phyloP scores from a whole-genome alignment of 2,888 invertebrate genomes.

The Microctonus brassicae region DNA sequence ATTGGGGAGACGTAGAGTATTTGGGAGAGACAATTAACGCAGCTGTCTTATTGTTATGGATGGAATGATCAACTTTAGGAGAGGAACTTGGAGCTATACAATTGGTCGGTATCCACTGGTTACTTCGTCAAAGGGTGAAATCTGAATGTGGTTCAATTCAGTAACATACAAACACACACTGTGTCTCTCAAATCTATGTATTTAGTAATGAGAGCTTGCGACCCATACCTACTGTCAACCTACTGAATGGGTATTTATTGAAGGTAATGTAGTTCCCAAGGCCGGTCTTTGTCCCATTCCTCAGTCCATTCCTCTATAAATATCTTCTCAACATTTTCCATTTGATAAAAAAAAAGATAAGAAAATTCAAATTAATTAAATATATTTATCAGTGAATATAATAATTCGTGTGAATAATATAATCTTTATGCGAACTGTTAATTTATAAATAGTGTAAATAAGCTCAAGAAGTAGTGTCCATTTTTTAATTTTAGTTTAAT shows the following conservation, averaged over 20 bases:
- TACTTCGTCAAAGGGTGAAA: constrained; percentile 67
- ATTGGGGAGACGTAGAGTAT: constrained; percentile 55
- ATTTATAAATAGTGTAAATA: neutral
- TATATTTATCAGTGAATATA: constrained; percentile 34
- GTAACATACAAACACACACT: constrained; percentile 58
- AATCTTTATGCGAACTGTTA: neutral
- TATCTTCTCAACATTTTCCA: neutral
- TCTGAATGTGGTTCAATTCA: constrained; percentile 68
- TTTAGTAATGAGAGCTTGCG: constrained; percentile 68
- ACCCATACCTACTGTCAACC: constrained; percentile 68
- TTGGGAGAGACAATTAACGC: constrained; percentile 67
- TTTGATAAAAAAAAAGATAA: neutral
- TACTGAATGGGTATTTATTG: constrained; percentile 66
- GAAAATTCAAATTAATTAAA: neutral
- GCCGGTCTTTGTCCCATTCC: constrained; percentile 64
- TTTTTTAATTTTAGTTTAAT: too few relatives aligned
- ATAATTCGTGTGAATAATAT: constrained; percentile 6
- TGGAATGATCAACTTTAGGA: constrained; percentile 70
- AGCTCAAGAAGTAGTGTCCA: too few relatives aligned
- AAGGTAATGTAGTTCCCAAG: constrained; percentile 71
- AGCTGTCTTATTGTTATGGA: constrained; percentile 70
- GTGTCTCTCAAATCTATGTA: constrained; percentile 67
- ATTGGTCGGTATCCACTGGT: constrained; percentile 66
- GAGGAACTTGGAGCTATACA: constrained; percentile 66
- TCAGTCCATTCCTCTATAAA: constrained; percentile 2